Percentiles rank a stretch among this genome's conserved stretches.
Evolutionary conservation across 2,888 invertebrate genomes (phyloP).

Genomic region (Cerastis rubricosa): DNA sequence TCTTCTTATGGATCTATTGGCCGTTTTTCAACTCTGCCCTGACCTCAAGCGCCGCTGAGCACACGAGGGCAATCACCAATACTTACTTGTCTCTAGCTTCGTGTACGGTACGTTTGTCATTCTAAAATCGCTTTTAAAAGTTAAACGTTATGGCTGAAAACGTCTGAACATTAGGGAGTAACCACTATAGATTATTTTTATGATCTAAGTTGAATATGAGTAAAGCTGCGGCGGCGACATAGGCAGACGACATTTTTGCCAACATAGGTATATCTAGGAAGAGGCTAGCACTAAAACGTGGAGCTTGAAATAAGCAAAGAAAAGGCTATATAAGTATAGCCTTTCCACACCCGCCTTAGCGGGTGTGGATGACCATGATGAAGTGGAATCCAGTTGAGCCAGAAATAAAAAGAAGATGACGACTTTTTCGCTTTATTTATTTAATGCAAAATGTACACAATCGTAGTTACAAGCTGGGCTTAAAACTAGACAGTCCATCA

Average conservation of each 20-base stretch:
- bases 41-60: slow-evolving; percentile 92
- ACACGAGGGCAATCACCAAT: slow-evolving; percentile 97
- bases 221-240: background rate
- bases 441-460: too few relatives aligned
- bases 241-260: background rate
- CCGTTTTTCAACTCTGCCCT: slow-evolving; percentile 98
- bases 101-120: slow-evolving; percentile 88
- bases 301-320: background rate
- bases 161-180: background rate
- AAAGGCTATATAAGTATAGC: background rate
- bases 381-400: background rate
- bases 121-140: background rate
- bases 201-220: background rate
- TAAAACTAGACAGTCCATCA: too few relatives aligned
- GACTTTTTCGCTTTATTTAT: background rate
- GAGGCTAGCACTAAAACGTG: background rate
- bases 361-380: background rate
- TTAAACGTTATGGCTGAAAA: background rate
- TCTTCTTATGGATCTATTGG: slow-evolving; percentile 99
- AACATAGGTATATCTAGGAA: background rate
- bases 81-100: slow-evolving; percentile 97
- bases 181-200: background rate
- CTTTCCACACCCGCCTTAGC: too few relatives aligned
- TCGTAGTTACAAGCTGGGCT: too few relatives aligned
- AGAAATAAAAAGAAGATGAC: background rate